These are phyloP conservation scores for Notolabrus celidotus DNA, from an alignment of 2,797 vertebrate species.

Conservation along the genomic window DNA sequence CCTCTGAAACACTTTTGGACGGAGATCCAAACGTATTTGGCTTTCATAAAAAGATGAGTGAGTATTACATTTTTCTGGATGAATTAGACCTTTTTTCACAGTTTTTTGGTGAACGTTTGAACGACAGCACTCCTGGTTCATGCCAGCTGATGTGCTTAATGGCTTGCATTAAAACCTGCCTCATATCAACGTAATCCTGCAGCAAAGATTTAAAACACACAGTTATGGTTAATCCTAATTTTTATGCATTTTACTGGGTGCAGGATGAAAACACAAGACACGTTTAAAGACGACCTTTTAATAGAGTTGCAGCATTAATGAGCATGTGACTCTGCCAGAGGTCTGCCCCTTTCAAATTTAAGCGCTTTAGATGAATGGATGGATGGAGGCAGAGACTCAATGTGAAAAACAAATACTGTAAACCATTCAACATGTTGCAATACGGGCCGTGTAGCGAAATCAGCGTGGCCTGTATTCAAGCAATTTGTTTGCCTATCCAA, in stretches of 20 bases:
- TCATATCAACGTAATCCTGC: conserved; percentile 62
- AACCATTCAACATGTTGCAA: no score
- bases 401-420: not conserved
- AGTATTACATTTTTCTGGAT: not conserved
- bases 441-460: no score
- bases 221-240: conserved; percentile 45
- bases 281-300: not conserved
- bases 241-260: conserved; percentile 26
- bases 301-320: not conserved
- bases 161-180: conserved; percentile 64
- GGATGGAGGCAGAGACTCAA: not conserved
- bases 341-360: not conserved
- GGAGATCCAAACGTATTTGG: not conserved
- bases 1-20: no score
- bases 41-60: not conserved
- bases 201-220: conserved; percentile 49
- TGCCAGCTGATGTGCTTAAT: conserved; percentile 61
- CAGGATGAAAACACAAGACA: conserved; percentile 28
- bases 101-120: conserved; percentile 17
- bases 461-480: no score
- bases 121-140: conserved; percentile 29
- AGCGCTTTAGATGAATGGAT: not conserved
- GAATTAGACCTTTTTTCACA: rapidly evolving
- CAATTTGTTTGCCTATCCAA: no score
- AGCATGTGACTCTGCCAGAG: not conserved